phyloP scores from a whole-genome alignment of 2,797 vertebrate genomes.

The Coreius guichenoti region DNA sequence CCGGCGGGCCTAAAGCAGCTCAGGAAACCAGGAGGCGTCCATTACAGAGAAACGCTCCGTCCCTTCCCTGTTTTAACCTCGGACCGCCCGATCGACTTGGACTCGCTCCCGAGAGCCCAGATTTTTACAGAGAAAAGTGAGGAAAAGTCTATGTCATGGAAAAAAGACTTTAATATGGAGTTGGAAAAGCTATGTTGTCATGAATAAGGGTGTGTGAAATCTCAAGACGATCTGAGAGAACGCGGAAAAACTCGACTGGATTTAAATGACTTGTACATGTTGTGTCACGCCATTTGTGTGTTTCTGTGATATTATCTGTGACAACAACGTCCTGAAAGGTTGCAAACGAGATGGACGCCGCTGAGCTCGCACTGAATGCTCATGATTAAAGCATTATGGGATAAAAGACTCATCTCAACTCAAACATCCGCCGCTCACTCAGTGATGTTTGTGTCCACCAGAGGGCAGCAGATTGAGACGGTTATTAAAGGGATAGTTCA shows the following conservation, averaged over 20 bases:
- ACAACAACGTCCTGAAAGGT: not conserved
- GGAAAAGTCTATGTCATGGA: slow-evolving; percentile 28
- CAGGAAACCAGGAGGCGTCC: slow-evolving; percentile 3
- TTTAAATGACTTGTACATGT: not conserved
- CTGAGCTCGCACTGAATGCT: too few species aligned
- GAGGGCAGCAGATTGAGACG: slow-evolving; percentile 3
- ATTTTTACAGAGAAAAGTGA: slow-evolving; percentile 1
- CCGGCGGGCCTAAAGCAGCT: not conserved
- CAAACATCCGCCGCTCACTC: not conserved
- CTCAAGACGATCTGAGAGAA: not conserved
- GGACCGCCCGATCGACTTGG: slow-evolving; percentile 33
- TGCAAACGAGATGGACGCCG: not conserved
- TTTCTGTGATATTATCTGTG: not conserved
- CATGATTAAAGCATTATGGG: not conserved
- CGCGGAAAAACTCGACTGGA: not conserved
- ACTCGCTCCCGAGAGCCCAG: slow-evolving; percentile 15
- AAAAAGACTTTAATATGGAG: slow-evolving; percentile 5
- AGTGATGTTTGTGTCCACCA: slow-evolving; percentile 1
- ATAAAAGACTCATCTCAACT: not conserved
- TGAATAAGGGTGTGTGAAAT: slow-evolving; percentile 16
- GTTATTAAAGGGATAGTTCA: not conserved
- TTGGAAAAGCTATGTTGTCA: slow-evolving; percentile 14
- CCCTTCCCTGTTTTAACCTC: not conserved
- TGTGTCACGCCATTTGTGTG: not conserved
- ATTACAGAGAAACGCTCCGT: not conserved